Base-by-base conservation (phyloP, 2,113 vertebrate species). In the Ceuthmochares aereus region DNA sequence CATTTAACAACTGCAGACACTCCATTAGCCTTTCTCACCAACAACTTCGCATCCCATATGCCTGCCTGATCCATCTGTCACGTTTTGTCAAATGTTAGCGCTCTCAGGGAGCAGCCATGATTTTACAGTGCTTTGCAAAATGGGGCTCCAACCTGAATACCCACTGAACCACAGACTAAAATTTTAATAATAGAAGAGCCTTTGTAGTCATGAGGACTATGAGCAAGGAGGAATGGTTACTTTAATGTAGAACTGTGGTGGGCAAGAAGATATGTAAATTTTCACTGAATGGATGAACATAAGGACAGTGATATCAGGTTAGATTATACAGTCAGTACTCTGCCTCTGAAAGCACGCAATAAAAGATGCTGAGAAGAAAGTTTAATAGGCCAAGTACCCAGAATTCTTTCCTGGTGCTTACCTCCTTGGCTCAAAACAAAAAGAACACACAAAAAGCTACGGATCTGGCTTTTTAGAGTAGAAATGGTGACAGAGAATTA, bases 1-100 rank as follows among this genome's bases (percentile, higher is more conserved):
- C 92, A 90, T 97, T 97, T 96, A 94, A 94, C 96, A 94, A 95
- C 90, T 74, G 79, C 90, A 97, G 96, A 90, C 85, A 93, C 63
- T 88, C 92, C 90, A 95, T 94, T 96, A 96, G 93, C 95, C 92
- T 88, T 94, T 91, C 93, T 90, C 51, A 42, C 72, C 63, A 83
- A 45, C 87, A 93, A 51, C 75, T 87, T 83, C 23, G 2, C 85
- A 92, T 93, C 93, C 91, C 94, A 95, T 94, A 85, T 95, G 87
- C 82, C 92, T 91, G 89, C 80, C 86, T 91, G 91, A 87, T 93
- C 85, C 95, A 95, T 95, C 94, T 95, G 94, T 92, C 94, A 92
- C 3, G 0, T 92, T 95, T 88, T 93, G 88, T 96, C 85, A 85
- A 93, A 86, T 14, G 30, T 29, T 78, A 90, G 64, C 14, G 2